A percentile compares a stretch with the other conserved stretches of the same genome.
These are phyloP conservation scores for Pterostichus madidus DNA, from an alignment of 2,888 invertebrate genomes.

Conservation along the genomic window DNA sequence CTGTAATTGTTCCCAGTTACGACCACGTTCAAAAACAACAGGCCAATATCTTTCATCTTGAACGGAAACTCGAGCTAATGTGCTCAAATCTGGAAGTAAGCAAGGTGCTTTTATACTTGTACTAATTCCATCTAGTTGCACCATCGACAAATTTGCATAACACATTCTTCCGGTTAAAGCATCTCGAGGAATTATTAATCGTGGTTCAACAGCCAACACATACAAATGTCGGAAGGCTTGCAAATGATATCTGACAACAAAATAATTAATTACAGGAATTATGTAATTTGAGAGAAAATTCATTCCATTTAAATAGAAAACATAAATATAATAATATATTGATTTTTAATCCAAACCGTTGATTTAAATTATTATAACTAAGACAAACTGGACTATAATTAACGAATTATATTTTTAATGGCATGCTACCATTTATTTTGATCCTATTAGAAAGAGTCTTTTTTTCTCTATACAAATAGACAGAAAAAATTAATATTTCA, in stretches of 20 bases:
- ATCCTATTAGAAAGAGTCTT: too few species aligned
- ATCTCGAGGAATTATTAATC: conserved; percentile 92
- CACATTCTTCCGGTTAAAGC: conserved; percentile 89
- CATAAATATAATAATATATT: background rate
- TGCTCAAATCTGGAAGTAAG: conserved; percentile 89
- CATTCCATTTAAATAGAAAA: too few species aligned
- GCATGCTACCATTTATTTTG: too few species aligned
- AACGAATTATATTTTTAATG: too few species aligned
- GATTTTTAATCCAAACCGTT: background rate
- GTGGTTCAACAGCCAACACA: conserved; percentile 94
- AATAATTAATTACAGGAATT: background rate
- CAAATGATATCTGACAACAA: conserved; percentile 88
- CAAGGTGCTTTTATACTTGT: conserved; percentile 87
- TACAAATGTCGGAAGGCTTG: conserved; percentile 98
- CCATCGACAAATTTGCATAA: conserved; percentile 87
- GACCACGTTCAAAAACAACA: conserved; percentile 87
- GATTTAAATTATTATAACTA: background rate
- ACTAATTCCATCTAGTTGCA: conserved; percentile 75
- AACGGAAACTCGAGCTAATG: conserved; percentile 86
- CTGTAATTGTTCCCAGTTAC: conserved; percentile 91
- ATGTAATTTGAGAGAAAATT: too few species aligned
- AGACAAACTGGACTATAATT: too few species aligned
- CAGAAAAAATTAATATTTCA: too few species aligned
- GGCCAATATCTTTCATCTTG: conserved; percentile 95
- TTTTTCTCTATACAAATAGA: too few species aligned